Percentiles rank a stretch among this genome's conserved stretches.
Conservation (phyloP, 1,140 invertebrate genomes). For the Pseudoatta argentina region DNA sequence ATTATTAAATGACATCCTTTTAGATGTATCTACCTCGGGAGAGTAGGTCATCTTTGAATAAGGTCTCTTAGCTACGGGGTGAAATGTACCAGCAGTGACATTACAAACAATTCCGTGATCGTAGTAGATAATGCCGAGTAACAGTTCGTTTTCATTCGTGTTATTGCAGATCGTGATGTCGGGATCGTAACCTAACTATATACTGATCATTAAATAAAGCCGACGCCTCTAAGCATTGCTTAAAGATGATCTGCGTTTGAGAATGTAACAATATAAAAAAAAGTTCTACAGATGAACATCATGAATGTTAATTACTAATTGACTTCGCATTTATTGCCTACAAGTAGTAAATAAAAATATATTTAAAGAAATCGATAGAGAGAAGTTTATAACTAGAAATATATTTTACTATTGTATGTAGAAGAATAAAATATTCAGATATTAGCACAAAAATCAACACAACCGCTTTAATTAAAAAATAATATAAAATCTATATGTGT, state of each 20-base stretch:
- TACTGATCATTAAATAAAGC: conserved; percentile 52
- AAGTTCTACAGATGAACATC: background rate
- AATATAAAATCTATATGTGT: background rate
- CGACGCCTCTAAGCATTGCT: conserved; percentile 52
- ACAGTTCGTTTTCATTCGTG: conserved; percentile 55
- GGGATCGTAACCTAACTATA: conserved; percentile 48
- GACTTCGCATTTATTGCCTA: background rate
- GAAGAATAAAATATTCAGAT: background rate
- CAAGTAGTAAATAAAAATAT: background rate
- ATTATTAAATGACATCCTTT: conserved; percentile 72
- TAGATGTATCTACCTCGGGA: conserved; percentile 52
- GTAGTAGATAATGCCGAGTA: conserved; percentile 45
- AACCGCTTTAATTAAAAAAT: background rate
- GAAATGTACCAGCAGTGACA: conserved; percentile 60
- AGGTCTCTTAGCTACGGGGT: conserved; percentile 53
- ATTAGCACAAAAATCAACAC: background rate
- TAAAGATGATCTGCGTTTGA: conserved; percentile 45
- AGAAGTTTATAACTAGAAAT: background rate
- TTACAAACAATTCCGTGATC: conserved; percentile 66
- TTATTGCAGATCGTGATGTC: conserved; percentile 31
- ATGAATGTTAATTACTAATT: conserved; percentile 28
- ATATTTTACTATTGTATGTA: background rate
- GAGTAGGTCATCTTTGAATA: conserved; percentile 70
- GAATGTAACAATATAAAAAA: conserved; percentile 23
- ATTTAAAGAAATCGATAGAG: conserved; percentile 17